phyloP scores from a whole-genome alignment of 2,797 vertebrate genomes.

The Spheniscus humboldti region DNA sequence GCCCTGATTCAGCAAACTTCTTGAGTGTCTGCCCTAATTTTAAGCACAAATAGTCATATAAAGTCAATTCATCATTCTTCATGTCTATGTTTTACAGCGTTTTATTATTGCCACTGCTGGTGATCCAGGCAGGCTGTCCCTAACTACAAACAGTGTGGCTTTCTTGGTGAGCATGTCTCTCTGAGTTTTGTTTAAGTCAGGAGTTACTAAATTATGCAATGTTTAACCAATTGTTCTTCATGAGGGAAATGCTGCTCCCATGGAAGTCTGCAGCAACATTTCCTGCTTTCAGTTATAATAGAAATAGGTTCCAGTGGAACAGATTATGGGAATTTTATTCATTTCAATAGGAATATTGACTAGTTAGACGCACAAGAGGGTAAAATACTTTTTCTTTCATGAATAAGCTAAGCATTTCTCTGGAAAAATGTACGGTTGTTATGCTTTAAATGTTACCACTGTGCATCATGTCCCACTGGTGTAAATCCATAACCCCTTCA shows the following conservation, averaged over 20 bases:
- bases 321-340: conserved; percentile 6
- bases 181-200: not conserved
- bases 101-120: not conserved
- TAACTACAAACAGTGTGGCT: not conserved
- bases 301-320: not conserved
- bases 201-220: not conserved
- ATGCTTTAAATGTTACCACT: not conserved
- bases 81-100: not conserved
- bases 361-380: not conserved
- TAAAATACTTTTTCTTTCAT: conserved; percentile 13
- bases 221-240: conserved; percentile 11
- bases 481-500: not conserved
- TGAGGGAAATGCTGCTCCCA: not conserved
- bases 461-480: not conserved
- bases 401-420: not conserved
- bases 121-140: not conserved
- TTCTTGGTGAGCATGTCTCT: not conserved
- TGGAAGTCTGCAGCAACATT: not conserved
- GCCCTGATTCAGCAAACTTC: conserved; percentile 36
- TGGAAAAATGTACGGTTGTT: conserved; percentile 10
- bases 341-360: not conserved
- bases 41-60: conserved; percentile 4
- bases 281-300: not conserved
- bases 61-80: conserved; percentile 24
- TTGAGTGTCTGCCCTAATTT: conserved; percentile 10